Conservation (phyloP, 2,797 vertebrate species). For the Bradypodion pumilum region DNA sequence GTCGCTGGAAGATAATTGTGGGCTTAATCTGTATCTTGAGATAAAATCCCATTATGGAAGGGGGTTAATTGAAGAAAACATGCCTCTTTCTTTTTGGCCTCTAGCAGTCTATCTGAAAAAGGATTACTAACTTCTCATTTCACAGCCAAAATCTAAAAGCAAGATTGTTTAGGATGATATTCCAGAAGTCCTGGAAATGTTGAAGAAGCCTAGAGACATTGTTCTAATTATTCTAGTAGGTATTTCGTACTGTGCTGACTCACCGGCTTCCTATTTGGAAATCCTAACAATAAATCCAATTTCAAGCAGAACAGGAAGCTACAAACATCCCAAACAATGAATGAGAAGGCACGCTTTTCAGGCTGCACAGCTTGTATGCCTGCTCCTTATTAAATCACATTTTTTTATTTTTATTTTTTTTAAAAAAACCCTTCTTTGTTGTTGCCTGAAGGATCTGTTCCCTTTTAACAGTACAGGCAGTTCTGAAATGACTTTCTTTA, state of each 20-base stretch:
- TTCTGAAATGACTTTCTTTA: conserved; percentile 33
- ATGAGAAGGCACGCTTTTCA: conserved; percentile 18
- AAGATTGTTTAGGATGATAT: background rate
- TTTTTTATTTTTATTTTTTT: conserved; percentile 10
- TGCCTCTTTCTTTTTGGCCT: too few relatives aligned
- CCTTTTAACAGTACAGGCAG: conserved; percentile 5
- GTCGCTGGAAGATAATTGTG: background rate
- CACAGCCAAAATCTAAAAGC: too few relatives aligned
- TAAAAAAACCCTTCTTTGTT: background rate
- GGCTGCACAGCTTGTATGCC: conserved; percentile 26
- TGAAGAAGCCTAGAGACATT: background rate
- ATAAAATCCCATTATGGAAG: too few relatives aligned
- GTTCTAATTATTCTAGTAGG: background rate
- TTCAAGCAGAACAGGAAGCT: conserved; percentile 17
- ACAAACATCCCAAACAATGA: conserved; percentile 40
- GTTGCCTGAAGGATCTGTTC: conserved; percentile 25
- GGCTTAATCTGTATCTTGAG: too few relatives aligned
- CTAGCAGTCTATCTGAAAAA: too few relatives aligned
- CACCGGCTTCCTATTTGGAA: background rate
- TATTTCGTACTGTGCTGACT: background rate
- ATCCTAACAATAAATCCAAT: conserved; percentile 14
- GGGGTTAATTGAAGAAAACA: too few relatives aligned
- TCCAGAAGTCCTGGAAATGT: background rate
- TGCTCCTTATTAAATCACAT: conserved; percentile 37
- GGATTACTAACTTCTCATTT: too few relatives aligned